These are phyloP conservation scores for Sarotherodon lohbergeri DNA, from an alignment of 2,113 vertebrate species.

Conservation along the genomic window DNA sequence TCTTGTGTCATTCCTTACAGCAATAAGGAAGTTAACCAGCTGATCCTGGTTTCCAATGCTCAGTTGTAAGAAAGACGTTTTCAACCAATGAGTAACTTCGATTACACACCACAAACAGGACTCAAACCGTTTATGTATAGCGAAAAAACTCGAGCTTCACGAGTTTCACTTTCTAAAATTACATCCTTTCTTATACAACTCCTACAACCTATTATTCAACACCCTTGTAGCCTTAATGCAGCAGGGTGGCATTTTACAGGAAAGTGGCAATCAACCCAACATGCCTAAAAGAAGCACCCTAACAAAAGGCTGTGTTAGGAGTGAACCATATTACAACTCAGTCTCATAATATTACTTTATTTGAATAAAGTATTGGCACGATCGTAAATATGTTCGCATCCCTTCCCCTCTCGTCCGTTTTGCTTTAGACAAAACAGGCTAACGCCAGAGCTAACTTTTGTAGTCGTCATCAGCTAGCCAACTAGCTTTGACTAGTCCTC, in stretches of 20 bases:
- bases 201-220: not conserved
- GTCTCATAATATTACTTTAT: not conserved
- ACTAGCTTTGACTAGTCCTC: not conserved
- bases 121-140: not conserved
- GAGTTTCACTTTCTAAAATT: not conserved
- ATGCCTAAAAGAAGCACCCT: not conserved
- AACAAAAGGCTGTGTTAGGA: not conserved
- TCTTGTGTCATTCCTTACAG: conserved; percentile 28
- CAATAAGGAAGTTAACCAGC: conserved; percentile 56
- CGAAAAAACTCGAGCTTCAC: not conserved
- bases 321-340: not conserved
- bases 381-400: not conserved
- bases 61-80: not conserved
- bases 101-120: not conserved
- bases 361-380: not conserved
- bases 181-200: not conserved
- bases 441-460: conserved; percentile 15
- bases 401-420: not conserved
- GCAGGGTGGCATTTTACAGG: not conserved
- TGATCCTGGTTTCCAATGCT: not conserved
- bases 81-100: not conserved
- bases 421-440: not conserved
- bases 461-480: conserved; percentile 36
- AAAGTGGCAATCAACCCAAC: not conserved
- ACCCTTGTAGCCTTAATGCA: not conserved